phyloP scores from a whole-genome alignment of 1,140 invertebrate genomes.

The Carposina sasakii region DNA sequence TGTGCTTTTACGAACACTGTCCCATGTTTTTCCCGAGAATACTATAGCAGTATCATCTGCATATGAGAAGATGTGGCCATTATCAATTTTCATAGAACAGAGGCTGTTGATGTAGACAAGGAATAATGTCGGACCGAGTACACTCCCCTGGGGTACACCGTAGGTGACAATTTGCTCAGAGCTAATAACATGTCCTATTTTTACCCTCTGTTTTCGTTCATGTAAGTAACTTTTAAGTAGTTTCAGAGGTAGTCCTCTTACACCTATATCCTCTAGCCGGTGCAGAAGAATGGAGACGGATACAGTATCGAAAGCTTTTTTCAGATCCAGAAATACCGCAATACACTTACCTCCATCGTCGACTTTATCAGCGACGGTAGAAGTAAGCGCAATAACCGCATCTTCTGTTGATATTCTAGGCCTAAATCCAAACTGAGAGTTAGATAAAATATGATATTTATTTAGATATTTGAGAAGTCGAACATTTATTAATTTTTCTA shows the following conservation, averaged over 20 bases:
- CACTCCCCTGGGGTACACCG: not conserved
- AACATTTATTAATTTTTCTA: slow-evolving; percentile 1
- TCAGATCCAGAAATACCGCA: not conserved
- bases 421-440: not conserved
- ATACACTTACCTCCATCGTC: not conserved
- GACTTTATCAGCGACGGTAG: not conserved
- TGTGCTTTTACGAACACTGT: not conserved
- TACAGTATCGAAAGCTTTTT: not conserved
- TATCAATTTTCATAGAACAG: not conserved
- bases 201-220: not conserved
- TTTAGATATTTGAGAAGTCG: not conserved
- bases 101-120: not conserved
- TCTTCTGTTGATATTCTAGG: not conserved
- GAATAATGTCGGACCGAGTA: slow-evolving; percentile 1
- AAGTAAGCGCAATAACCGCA: not conserved
- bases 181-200: not conserved
- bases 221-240: not conserved
- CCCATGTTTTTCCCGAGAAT: not conserved
- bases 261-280: not conserved
- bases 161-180: not conserved
- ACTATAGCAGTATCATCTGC: slow-evolving; percentile 1
- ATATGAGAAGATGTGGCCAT: not conserved
- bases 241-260: not conserved
- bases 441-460: not conserved
- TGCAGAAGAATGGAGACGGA: not conserved